Evolutionary conservation across 1,140 invertebrate species (phyloP), one percentile per base, ranked within the genome.

Genomic region (Drosophila pallidifrons): DNA sequence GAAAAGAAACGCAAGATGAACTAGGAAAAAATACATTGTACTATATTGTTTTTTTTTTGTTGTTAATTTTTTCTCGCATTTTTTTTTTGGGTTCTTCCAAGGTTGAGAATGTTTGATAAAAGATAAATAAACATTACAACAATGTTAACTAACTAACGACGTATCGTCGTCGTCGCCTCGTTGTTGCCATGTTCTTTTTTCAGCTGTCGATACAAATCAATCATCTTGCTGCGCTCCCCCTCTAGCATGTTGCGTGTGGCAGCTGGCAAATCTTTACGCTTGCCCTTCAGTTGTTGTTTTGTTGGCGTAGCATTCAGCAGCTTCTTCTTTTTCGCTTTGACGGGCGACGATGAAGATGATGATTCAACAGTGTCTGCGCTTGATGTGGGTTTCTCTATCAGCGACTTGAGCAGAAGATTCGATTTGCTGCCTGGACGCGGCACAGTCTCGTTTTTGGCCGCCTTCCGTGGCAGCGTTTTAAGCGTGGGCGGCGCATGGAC

Each of bases 401-500:
- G 20, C 3, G 82, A 74, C 41, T 94, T 93, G n/a, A 95, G 87
- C 6, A 95, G 75, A 10, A 95, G 92, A 77, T 93, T 91, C 2
- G 85, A 69, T 72, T 94, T 95, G 54, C 91, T 93, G 1, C 94
- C 94, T 67, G 93, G 93, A 92, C 94, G 93, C 1, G 88, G 73
- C 1, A 87, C 92, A 57, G 73, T 92, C 30, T 81, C 69, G 46
- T 52, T 69, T 73, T 91, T 93, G 16, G 79, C 77, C 41, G 93
- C 92, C 79, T 94, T 94, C 69, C 91, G 93, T 1, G 95, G 94
- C 51, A 92, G 59, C 43, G 92, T 74, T 67, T 89, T 93, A 0
- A 96, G 75, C 49, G 92, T 90, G 1, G 95, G 95, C 11, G 95
- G 95, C 13, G 92, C 94, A 85, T 95, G 94, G 0, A 92, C 95